phyloP scores from a whole-genome alignment of 2,888 invertebrate genomes.

The Chrysomela aeneicollis region DNA sequence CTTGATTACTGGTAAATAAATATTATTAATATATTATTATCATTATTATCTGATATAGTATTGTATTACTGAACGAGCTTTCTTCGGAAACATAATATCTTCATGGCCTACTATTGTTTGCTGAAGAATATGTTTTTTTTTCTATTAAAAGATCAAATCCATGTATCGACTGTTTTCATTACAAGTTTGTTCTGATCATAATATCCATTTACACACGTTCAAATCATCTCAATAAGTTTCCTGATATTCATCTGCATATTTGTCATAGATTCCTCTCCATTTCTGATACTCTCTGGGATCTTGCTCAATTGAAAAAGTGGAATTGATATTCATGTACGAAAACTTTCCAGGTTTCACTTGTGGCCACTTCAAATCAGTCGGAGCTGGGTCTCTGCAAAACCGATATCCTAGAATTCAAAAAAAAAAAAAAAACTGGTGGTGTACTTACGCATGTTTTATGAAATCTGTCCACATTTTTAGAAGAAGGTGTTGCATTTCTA shows the following conservation, averaged over 20 bases:
- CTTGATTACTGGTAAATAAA: too few relatives aligned
- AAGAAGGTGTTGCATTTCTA: neutral
- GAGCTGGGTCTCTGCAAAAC: constrained; percentile 17
- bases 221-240: constrained; percentile 17
- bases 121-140: too few relatives aligned
- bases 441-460: constrained; percentile 17
- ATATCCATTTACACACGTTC: neutral
- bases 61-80: too few relatives aligned
- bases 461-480: constrained; percentile 21
- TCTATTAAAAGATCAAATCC: too few relatives aligned
- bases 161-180: constrained; percentile 14
- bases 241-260: constrained; percentile 24
- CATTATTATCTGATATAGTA: too few relatives aligned
- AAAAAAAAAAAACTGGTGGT: neutral
- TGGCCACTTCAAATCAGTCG: constrained; percentile 11
- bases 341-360: constrained; percentile 13
- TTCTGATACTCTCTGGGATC: constrained; percentile 12
- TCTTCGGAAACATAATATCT: too few relatives aligned
- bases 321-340: constrained; percentile 15
- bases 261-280: constrained; percentile 15
- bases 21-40: too few relatives aligned
- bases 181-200: neutral
- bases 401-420: neutral
- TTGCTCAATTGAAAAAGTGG: neutral
- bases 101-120: too few relatives aligned